Evolutionary conservation across 1,140 invertebrate genomes (phyloP).

Genomic region (Sipha flava): DNA sequence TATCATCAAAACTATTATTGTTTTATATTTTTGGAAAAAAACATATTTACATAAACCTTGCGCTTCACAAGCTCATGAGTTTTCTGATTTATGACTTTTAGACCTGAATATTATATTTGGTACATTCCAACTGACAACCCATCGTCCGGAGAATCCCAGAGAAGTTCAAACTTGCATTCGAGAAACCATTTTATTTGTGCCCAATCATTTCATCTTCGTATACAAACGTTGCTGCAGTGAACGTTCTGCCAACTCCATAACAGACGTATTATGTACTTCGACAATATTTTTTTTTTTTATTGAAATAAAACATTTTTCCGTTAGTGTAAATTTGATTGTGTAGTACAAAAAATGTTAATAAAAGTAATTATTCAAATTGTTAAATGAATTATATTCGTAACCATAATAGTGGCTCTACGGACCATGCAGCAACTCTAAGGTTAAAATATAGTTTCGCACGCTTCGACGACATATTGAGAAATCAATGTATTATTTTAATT

Average conservation of each 20-base stretch:
- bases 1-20: not conserved
- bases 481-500: no score
- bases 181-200: conserved; percentile 1
- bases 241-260: not conserved
- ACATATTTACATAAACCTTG: not conserved
- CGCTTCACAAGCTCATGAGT: not conserved
- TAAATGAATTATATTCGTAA: no score
- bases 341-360: no score
- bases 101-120: not conserved
- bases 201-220: conserved; percentile 7
- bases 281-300: no score
- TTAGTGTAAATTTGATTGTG: no score
- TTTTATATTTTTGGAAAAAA: not conserved
- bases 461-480: no score
- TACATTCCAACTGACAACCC: not conserved
- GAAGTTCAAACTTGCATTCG: not conserved
- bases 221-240: not conserved
- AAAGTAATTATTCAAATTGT: no score
- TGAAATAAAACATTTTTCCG: not conserved
- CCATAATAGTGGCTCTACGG: no score
- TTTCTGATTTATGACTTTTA: conserved; percentile 23
- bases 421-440: no score
- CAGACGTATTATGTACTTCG: not conserved
- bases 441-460: no score
- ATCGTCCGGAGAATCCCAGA: not conserved